Base-by-base conservation (phyloP, 2,113 vertebrate species). In the Miniopterus natalensis region DNA sequence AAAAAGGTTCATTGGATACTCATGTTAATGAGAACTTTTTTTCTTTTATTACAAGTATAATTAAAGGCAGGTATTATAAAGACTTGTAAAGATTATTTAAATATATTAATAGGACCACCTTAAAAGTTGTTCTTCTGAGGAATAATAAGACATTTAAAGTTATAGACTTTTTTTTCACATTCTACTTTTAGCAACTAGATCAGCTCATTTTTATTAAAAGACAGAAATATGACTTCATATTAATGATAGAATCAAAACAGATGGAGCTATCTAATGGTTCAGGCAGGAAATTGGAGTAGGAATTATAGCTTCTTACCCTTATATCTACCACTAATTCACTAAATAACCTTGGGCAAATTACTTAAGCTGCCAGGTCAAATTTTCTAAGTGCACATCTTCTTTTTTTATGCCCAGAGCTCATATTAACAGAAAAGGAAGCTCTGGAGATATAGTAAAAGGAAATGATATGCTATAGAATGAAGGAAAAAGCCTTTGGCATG, bases 181-280 rank as follows among this genome's bases (percentile, higher is more conserved):
- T 94, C 84, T 13, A 95, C 93, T 96, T 95, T 97, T 96, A 97
- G 91, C 87, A 80, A 89, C 94, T 94, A 88, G 84, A 94, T 92
- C 94, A 90, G 94, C 92, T 95, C 94, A 92, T 95, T 98, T 97
- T 94, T 96, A 95, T 97, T 98, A 97, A 96, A 91, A 96, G 92
- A 95, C 88, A 97, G 95, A 96, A 96, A 94, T 97, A 97, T 95
- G 92, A 92, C 96, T 96, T 97, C 92, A 91, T 97, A 95, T 98
- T 98, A 97, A 97, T 97, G 96, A 97, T 94, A 57, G 88, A 97
- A 97, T 98, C 96, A 96, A 97, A 98, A 98, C 97, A 98, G 94
- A 97, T 98, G 97, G 97, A 95, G 81, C 94, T 96, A 88, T 97
- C 88, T 97, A 98, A 96, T 97, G 95, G 96, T 96, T 97, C 91